Conservation (phyloP, 2,888 invertebrate genomes). For the Ormyrus nitidulus region DNA sequence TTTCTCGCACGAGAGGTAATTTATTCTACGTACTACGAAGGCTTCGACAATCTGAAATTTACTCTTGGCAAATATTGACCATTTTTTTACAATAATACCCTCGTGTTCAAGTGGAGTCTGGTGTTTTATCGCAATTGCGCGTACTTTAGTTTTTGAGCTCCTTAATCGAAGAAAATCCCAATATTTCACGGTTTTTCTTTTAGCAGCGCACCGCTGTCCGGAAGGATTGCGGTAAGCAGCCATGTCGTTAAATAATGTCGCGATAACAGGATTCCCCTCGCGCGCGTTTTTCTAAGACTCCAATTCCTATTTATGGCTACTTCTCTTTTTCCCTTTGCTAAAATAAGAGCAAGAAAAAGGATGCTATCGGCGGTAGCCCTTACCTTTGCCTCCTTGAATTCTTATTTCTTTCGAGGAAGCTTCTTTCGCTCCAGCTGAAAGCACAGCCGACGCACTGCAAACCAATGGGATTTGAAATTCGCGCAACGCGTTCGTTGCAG, state of each 20-base stretch:
- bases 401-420: background rate
- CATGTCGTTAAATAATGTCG: slow-evolving; percentile 54
- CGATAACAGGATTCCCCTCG: slow-evolving; percentile 55
- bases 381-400: background rate
- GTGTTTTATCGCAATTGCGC: background rate
- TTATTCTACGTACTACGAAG: slow-evolving; percentile 32
- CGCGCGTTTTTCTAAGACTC: slow-evolving; percentile 25
- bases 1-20: slow-evolving; percentile 1
- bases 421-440: background rate
- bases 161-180: slow-evolving; percentile 26
- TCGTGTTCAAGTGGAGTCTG: background rate
- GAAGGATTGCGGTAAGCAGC: slow-evolving; percentile 28
- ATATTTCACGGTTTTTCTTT: slow-evolving; percentile 37
- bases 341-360: too few species aligned
- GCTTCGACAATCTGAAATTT: slow-evolving; percentile 18
- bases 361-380: too few species aligned
- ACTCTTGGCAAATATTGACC: background rate
- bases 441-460: slow-evolving; percentile 19
- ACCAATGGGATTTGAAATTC: slow-evolving; percentile 51
- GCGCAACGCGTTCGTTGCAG: slow-evolving; percentile 9
- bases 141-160: background rate
- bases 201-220: slow-evolving; percentile 9
- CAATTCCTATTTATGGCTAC: slow-evolving; percentile 56
- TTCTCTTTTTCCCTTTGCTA: too few species aligned
- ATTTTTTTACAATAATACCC: background rate